A percentile compares a stretch with the other conserved stretches of the same genome.
Conservation (phyloP, 1,140 invertebrate species). For the Eueides isabella region DNA sequence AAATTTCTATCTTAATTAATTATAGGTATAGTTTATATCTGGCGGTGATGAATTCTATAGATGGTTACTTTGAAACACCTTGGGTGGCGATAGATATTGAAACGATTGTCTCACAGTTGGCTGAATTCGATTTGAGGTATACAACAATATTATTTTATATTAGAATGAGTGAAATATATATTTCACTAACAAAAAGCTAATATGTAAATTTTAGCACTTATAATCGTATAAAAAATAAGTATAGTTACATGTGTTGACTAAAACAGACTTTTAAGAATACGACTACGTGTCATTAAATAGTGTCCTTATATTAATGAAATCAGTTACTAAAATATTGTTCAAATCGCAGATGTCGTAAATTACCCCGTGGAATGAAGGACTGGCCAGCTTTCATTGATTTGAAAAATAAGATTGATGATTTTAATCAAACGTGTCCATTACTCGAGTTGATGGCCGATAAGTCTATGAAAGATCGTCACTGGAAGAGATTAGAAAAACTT, state of each 20-base stretch:
- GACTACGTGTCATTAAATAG: no score
- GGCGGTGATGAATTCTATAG: slow-evolving; percentile 91
- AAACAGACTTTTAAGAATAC: no score
- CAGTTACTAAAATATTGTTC: neutral
- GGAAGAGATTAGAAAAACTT: slow-evolving; percentile 89
- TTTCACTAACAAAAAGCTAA: no score
- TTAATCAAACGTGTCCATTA: slow-evolving; percentile 93
- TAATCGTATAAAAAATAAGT: no score
- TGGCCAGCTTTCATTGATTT: slow-evolving; percentile 94
- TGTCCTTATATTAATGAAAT: no score
- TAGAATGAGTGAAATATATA: no score
- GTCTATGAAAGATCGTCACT: slow-evolving; percentile 94
- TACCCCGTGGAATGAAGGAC: slow-evolving; percentile 92
- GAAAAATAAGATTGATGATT: slow-evolving; percentile 95
- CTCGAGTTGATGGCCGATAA: slow-evolving; percentile 95
- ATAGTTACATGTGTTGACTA: no score
- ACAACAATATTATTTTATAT: slow-evolving; percentile 2
- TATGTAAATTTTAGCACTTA: no score
- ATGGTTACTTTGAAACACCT: slow-evolving; percentile 92
- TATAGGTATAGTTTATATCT: slow-evolving; percentile 86
- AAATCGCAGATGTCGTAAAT: slow-evolving; percentile 85
- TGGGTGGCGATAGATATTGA: slow-evolving; percentile 94
- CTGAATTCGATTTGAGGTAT: slow-evolving; percentile 92
- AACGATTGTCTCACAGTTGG: slow-evolving; percentile 89
- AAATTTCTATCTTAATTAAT: neutral